phyloP scores from a whole-genome alignment of 2,888 invertebrate genomes.

The Trissolcus brochymenae region DNA sequence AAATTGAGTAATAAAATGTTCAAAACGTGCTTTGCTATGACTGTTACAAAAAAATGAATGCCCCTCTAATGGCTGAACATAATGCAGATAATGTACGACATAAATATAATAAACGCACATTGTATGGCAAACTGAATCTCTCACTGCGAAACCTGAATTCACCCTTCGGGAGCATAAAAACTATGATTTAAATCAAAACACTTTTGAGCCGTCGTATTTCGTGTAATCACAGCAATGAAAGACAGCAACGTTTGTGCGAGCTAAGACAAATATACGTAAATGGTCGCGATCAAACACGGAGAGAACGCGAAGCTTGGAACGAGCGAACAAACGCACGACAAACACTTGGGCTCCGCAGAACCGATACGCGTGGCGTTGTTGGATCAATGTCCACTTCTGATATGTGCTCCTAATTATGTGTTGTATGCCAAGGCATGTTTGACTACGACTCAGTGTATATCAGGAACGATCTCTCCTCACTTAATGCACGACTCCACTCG shows the following conservation, averaged over 20 bases:
- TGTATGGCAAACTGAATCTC: no score
- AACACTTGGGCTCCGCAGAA: slow-evolving; percentile 54
- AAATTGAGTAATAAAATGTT: no score
- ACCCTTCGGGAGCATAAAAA: neutral
- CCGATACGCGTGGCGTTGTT: slow-evolving; percentile 62
- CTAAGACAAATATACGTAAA: slow-evolving; percentile 58
- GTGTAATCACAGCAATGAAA: slow-evolving; percentile 25
- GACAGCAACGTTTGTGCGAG: slow-evolving; percentile 39
- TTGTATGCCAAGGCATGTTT: slow-evolving; percentile 52
- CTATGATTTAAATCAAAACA: slow-evolving; percentile 14
- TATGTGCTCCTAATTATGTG: slow-evolving; percentile 66
- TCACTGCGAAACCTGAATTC: no score
- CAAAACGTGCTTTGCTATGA: no score
- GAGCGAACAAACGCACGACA: slow-evolving; percentile 56
- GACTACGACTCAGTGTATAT: slow-evolving; percentile 50
- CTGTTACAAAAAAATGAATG: no score
- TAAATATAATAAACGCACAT: no score
- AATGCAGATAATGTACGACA: no score
- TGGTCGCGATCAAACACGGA: slow-evolving; percentile 58
- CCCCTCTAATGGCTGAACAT: no score
- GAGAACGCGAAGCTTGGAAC: slow-evolving; percentile 49
- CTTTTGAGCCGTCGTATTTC: slow-evolving; percentile 12
- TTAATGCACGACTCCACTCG: slow-evolving; percentile 52
- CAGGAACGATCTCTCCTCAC: slow-evolving; percentile 45
- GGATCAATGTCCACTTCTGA: slow-evolving; percentile 62